Base-by-base conservation (phyloP, 2,888 invertebrate species). In the Pandemis corylana region DNA sequence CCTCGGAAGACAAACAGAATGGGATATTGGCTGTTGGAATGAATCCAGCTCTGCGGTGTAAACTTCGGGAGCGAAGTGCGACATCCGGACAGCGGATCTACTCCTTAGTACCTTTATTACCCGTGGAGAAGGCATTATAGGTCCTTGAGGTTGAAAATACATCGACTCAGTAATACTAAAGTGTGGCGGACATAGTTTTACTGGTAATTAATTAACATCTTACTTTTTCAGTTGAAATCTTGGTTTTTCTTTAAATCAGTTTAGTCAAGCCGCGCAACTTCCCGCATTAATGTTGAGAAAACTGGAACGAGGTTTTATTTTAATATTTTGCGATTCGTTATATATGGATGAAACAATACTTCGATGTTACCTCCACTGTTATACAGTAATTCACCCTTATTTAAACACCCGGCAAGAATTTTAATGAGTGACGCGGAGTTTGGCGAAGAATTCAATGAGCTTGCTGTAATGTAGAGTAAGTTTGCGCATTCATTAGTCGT, bases 1-100 rank as follows among this genome's bases (percentile, higher is more conserved):
- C 90, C 86, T 90, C 92, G 90, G 88, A 94, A 94, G 94, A 94
- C 94, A 94, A 94, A 94, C 93, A 93, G 93, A 94, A 92, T 91
- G 88, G 90, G 85, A 92, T 93, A 92, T 94, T 93, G 94, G 92
- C 88, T 85, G 90, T 88, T 89, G 93, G 90, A 91, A 90, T 89
- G 90, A 86, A 84, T 90, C 90, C 89, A 88, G 87, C 84, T 86
- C 81, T 85, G 90, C 85, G 88, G 86, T 79, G 81, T 85, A 84
- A 82, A 72, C 67, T 76, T 72, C 42, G 71, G 65, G 71, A 69
- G 67, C 67, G 73, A 76, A 71, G 75, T 71, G 72, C 15, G 59
- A 64, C 65, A 44, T 64, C 67, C 67, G 65, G 65, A 10, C 53
- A 65, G n/a, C 51, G 59, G n/a, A 56, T 51, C 20, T 65, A 53